Evolutionary conservation across 1,140 invertebrate species (phyloP).

Genomic region (Formica exsecta): DNA sequence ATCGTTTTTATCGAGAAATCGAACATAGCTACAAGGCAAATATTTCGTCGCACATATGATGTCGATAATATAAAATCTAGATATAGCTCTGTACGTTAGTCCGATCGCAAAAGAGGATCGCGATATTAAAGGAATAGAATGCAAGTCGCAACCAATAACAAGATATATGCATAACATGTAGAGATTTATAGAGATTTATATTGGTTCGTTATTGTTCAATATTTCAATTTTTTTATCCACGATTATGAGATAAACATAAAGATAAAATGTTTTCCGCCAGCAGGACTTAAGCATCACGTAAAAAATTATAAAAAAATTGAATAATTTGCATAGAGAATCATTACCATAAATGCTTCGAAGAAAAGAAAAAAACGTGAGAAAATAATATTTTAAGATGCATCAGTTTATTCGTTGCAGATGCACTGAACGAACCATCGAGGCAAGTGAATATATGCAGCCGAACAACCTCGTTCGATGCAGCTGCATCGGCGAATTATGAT

Average conservation of each 20-base stretch:
- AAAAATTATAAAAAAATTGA: neutral
- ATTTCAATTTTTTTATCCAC: neutral
- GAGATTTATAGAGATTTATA: neutral
- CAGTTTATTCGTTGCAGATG: neutral
- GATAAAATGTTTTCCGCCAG: neutral
- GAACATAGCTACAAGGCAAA: constrained; percentile 40
- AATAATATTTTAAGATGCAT: constrained; percentile 7
- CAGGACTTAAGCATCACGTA: neutral
- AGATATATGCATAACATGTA: neutral
- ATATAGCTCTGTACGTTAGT: constrained; percentile 8
- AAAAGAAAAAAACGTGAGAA: neutral
- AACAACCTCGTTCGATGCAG: neutral
- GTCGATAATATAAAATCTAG: constrained; percentile 47
- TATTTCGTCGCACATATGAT: constrained; percentile 45
- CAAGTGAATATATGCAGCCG: constrained; percentile 3
- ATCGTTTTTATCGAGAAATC: constrained; percentile 50
- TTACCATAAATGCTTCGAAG: neutral
- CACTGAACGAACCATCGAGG: neutral
- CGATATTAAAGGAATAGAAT: constrained; percentile 48
- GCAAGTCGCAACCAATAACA: constrained; percentile 35
- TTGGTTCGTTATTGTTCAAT: neutral
- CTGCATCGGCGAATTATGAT: constrained; percentile 17
- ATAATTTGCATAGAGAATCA: neutral
- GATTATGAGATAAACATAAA: neutral
- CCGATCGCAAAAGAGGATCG: constrained; percentile 28